phyloP scores from a whole-genome alignment of 2,888 invertebrate genomes.

The Dugesia japonica region DNA sequence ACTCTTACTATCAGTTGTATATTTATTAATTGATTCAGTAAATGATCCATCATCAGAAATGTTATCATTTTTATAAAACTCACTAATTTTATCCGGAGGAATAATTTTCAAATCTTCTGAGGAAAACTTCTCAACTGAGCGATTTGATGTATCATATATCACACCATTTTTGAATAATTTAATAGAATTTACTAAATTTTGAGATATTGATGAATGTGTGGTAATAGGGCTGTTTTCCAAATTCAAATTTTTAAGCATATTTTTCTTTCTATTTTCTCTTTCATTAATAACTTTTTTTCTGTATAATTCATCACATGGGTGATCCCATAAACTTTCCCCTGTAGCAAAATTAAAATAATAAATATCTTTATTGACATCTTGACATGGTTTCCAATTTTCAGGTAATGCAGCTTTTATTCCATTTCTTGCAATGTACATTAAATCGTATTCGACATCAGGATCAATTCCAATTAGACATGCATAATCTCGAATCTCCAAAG shows the following conservation, averaged over 20 bases:
- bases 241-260: neutral
- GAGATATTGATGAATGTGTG: neutral
- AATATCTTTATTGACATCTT: constrained; percentile 63
- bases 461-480: constrained; percentile 75
- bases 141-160: neutral
- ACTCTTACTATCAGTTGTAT: constrained; percentile 23
- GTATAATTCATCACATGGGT: constrained; percentile 73
- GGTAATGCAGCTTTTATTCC: constrained; percentile 79
- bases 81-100: neutral
- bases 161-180: neutral
- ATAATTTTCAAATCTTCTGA: constrained; percentile 6
- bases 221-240: neutral
- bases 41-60: constrained; percentile 34
- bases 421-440: constrained; percentile 69
- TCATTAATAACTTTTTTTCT: constrained; percentile 52
- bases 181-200: neutral
- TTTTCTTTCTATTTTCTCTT: constrained; percentile 36
- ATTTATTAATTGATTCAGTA: constrained; percentile 35
- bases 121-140: neutral
- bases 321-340: constrained; percentile 76
- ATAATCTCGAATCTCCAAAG: constrained; percentile 67
- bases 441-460: constrained; percentile 64
- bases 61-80: constrained; percentile 24
- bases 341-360: constrained; percentile 74
- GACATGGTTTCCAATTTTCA: constrained; percentile 52